Evolutionary conservation across 2,888 invertebrate species (phyloP), one percentile per base, ranked within the genome.

Genomic region (Synergus laeviventris): DNA sequence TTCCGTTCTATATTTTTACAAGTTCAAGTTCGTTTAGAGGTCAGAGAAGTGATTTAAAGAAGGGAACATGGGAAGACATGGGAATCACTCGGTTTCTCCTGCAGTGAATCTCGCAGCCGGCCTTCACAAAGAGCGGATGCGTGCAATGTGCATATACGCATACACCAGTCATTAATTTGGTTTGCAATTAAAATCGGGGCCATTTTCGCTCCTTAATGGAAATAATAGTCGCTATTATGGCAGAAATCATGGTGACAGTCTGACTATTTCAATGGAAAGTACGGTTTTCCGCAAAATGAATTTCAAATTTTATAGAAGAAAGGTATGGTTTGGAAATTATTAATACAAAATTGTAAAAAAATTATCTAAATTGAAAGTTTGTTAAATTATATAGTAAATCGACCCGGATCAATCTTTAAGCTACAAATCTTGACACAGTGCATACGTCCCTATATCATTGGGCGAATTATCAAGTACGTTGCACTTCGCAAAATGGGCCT

Each of bases 401-500:
- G n/a, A n/a, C n/a, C n/a, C n/a, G n/a, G n/a, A n/a, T n/a, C 31
- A 31, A 45, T 45, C 5, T 45, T 45, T 45, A 45, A 16, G 45
- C 4, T 42, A 14, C 16, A 45, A 45, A 45, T 49, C n/a, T 49
- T n/a, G 56, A 21, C 21, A 56, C 4, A 56, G 9, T 56, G 11
- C 21, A 21, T 12, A 21, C 11, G 3, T 45, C 16, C 45, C 45
- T 45, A 16, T 45, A 16, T 45, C 9, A 14, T 42, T 16, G 45
- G 45, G 5, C 9, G 12, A 45, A 45, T 39, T 39, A 39, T 39
- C 39, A 45, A 16, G 45, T 11, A 78, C 84, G 74, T 85, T 86
- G 86, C 83, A 83, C 83, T 83, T 85, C 77, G 74, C 21, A 61
- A 64, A 76, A 78, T 70, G 66, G 81, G 78, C 66, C 79, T 79